Conservation (phyloP, 2,888 invertebrate genomes). For the Heliconius aoede region DNA sequence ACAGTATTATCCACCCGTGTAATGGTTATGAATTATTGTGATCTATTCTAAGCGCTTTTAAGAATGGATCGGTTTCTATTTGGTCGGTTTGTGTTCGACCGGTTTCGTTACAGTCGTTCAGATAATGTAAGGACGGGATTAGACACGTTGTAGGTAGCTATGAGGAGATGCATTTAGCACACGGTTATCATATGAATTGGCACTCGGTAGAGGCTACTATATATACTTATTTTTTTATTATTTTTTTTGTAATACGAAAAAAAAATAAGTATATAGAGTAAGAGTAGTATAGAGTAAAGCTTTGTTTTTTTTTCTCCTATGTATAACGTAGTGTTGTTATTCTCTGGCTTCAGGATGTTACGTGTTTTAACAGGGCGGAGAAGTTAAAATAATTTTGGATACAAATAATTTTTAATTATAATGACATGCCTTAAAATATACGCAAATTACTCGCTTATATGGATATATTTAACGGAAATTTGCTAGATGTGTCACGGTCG, state of each 20-base stretch:
- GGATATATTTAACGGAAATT: slow-evolving; percentile 1
- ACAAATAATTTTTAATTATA: background rate
- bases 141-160: slow-evolving; percentile 32
- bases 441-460: background rate
- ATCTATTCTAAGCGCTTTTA: slow-evolving; percentile 73
- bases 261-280: too few relatives aligned
- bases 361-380: too few relatives aligned
- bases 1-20: slow-evolving; percentile 66
- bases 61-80: slow-evolving; percentile 64
- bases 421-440: background rate
- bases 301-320: too few relatives aligned
- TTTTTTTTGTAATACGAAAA: too few relatives aligned
- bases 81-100: slow-evolving; percentile 52
- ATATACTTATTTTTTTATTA: background rate
- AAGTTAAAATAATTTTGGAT: too few relatives aligned
- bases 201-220: background rate
- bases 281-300: too few relatives aligned
- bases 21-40: slow-evolving; percentile 80
- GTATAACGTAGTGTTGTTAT: too few relatives aligned
- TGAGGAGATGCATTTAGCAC: slow-evolving; percentile 21
- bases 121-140: slow-evolving; percentile 48
- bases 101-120: slow-evolving; percentile 45
- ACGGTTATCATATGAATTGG: background rate
- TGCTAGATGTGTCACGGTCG: background rate
- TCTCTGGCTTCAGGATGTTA: too few relatives aligned